These are phyloP conservation scores for Hozukius guyotensis DNA, from an alignment of 2,797 vertebrate species.

Conservation along the genomic window DNA sequence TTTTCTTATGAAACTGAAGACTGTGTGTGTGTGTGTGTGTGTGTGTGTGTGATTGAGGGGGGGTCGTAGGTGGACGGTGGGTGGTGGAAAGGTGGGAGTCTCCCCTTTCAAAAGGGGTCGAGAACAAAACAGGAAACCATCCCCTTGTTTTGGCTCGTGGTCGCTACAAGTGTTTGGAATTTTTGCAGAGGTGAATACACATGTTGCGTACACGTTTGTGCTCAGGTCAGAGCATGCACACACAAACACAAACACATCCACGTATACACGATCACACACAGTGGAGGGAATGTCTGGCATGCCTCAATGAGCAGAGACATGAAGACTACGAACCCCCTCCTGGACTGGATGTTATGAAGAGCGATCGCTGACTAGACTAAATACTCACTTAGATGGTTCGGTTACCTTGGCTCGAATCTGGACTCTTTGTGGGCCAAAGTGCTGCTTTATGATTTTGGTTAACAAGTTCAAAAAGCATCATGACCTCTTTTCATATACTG, in stretches of 20 bases:
- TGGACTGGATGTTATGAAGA: slow-evolving; percentile 69
- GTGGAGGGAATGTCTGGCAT: slow-evolving; percentile 76
- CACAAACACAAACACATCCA: slow-evolving; percentile 43
- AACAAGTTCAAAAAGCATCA: slow-evolving; percentile 12
- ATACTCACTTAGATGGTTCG: slow-evolving; percentile 53
- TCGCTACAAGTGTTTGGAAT: slow-evolving; percentile 78
- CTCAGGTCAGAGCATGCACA: slow-evolving; percentile 73
- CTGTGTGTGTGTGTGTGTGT: not conserved
- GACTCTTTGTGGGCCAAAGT: slow-evolving; percentile 51
- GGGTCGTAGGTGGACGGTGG: slow-evolving; percentile 10
- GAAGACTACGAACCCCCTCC: slow-evolving; percentile 34
- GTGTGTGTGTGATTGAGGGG: not conserved
- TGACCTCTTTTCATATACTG: slow-evolving; percentile 22
- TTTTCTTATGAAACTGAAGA: slow-evolving; percentile 11
- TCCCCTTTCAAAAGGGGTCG: slow-evolving; percentile 67
- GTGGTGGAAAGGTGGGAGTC: slow-evolving; percentile 57
- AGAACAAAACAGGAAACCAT: slow-evolving; percentile 80
- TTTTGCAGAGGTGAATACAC: slow-evolving; percentile 68
- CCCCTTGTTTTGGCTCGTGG: slow-evolving; percentile 75
- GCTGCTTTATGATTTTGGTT: slow-evolving; percentile 33
- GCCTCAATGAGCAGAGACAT: slow-evolving; percentile 73
- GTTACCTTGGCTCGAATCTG: slow-evolving; percentile 52
- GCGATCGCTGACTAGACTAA: slow-evolving; percentile 70
- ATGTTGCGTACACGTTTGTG: slow-evolving; percentile 61
- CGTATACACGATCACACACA: slow-evolving; percentile 8